A percentile compares a stretch with the other conserved stretches of the same genome.
Conservation (phyloP, 2,113 vertebrate species). For the Phylloscopus whistleri region DNA sequence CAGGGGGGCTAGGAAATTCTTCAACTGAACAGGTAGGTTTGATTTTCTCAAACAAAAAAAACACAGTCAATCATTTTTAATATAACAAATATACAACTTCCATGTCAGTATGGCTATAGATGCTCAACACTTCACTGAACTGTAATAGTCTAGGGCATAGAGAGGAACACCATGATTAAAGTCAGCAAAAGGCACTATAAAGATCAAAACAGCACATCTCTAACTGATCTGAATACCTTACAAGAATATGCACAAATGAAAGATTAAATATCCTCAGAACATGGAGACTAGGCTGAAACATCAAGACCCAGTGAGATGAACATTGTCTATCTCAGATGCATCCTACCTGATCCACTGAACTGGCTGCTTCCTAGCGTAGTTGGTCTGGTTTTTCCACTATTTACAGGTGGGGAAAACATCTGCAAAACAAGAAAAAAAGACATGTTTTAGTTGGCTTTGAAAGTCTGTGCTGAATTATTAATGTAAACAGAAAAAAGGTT, state of each 20-base stretch:
- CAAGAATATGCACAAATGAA: neutral
- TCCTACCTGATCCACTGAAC: constrained; percentile 96
- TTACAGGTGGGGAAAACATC: constrained; percentile 99
- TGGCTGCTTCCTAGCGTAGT: constrained; percentile 97
- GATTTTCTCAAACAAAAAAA: neutral
- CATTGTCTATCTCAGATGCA: neutral
- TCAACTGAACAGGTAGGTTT: neutral
- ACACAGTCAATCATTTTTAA: neutral
- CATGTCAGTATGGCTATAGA: neutral
- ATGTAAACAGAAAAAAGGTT: neutral
- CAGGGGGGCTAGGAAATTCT: neutral
- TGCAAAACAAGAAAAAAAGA: constrained; percentile 68
- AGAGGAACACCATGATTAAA: neutral
- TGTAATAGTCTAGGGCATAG: neutral
- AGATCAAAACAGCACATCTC: neutral
- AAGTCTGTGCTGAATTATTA: neutral
- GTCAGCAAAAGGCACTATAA: neutral
- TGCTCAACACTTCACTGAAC: neutral
- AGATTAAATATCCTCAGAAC: neutral
- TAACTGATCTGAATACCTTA: neutral
- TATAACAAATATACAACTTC: neutral
- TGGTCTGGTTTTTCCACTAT: constrained; percentile 93
- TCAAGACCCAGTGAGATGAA: neutral
- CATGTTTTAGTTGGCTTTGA: neutral
- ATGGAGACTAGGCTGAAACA: neutral